Evolutionary conservation across 2,797 vertebrate species (phyloP), one percentile per base, ranked within the genome.

Genomic region (Miichthys miiuy): DNA sequence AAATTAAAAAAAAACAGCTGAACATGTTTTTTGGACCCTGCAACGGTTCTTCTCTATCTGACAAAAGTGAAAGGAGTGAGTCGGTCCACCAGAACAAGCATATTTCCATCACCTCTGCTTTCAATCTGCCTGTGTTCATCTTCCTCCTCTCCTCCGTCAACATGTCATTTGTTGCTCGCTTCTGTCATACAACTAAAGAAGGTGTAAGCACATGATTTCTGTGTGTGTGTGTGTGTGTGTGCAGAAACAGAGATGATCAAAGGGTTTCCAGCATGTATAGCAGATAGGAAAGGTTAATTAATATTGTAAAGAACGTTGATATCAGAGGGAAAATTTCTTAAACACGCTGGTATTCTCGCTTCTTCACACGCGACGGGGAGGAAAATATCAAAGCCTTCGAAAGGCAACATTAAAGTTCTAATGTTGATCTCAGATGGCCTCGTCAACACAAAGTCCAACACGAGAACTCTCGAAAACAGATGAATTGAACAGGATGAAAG

Each of bases 401-500:
- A 85, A 77, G 61, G 34, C 58, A 78, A 34, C 71, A 78, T 84
- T 86, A 86, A 87, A 87, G 61, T 84, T 70, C 87, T 58, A 14
- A 27, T 55, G 67, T 60, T 82, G 72, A 80, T 81, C 70, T 73
- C 18, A 68, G 55, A 69, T 61, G 38, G 57, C 70, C n/a, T 47
- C 63, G 21, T 73, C 56, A 69, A 70, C 75, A 71, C 46, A 60
- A 75, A 81, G 83, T 82, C 58, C 74, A 9, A 55, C 58, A 79
- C 50, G 38, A 80, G 79, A 61, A 65, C 72, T 86, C 83, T 80
- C 71, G 27, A 71, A 84, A 81, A 83, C 7, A 75, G 85, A 91
- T 87, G 56, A 92, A 87, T 80, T 76, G 72, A 71, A 79, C 64
- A 13, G 72, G 77, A 84, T 82, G 81, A 83, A 86, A 87, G 87